These are phyloP conservation scores for Grus americana DNA, from an alignment of 2,113 vertebrate species.

Conservation along the genomic window DNA sequence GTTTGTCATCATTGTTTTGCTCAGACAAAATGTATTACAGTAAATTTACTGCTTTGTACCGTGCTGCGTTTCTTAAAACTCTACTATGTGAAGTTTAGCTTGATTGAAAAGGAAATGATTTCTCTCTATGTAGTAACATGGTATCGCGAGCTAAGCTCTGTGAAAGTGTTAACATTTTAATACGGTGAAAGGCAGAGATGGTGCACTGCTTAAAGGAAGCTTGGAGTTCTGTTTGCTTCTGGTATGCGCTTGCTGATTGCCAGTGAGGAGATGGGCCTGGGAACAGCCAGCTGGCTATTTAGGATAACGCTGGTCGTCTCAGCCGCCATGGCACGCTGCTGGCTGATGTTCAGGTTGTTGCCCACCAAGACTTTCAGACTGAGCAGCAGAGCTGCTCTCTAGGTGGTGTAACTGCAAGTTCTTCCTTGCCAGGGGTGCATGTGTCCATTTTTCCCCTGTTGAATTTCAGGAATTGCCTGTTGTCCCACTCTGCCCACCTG, in stretches of 20 bases:
- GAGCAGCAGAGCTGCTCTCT: not conserved
- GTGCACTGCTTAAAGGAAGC: not conserved
- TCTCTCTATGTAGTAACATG: not conserved
- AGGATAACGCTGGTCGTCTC: not conserved
- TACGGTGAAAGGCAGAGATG: not conserved
- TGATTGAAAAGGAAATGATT: not conserved
- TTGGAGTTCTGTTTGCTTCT: not conserved
- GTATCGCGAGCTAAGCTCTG: not conserved
- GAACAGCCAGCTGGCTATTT: not conserved
- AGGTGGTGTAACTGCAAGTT: too few species aligned
- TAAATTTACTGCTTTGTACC: not conserved
- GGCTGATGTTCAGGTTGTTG: not conserved
- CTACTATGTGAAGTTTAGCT: not conserved
- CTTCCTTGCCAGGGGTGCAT: not conserved
- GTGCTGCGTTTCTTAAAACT: not conserved
- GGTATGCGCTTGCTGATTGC: not conserved
- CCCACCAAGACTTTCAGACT: not conserved
- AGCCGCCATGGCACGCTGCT: not conserved
- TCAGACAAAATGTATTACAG: not conserved
- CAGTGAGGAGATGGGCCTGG: not conserved
- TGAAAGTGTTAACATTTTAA: not conserved
- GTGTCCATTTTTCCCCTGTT: not conserved
- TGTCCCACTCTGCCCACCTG: not conserved
- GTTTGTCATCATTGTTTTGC: slow-evolving; percentile 20
- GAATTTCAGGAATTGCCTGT: not conserved